Evolutionary conservation across 2,888 invertebrate species (phyloP).

Genomic region (Lucinisca nassula): DNA sequence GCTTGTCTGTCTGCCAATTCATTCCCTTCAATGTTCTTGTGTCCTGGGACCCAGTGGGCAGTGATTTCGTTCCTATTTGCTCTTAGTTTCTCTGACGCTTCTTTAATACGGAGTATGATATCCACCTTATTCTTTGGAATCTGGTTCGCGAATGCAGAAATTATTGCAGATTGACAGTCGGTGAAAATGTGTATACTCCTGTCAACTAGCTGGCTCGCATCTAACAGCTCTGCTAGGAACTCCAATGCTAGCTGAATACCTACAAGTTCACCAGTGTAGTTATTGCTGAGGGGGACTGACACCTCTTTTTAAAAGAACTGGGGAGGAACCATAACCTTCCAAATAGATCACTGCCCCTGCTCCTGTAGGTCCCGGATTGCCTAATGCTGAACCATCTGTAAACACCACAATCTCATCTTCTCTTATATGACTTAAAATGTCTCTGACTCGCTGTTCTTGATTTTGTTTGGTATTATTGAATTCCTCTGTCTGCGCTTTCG

Average conservation of each 20-base stretch:
- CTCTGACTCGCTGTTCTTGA: neutral
- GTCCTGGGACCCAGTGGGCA: neutral
- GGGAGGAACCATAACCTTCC: neutral
- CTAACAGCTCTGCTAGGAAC: neutral
- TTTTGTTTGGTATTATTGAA: neutral
- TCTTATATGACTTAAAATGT: neutral
- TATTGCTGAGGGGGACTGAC: neutral
- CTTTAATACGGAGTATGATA: neutral
- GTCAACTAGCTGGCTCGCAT: neutral
- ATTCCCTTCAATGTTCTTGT: neutral
- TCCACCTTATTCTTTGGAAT: constrained; percentile 9
- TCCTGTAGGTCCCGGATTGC: constrained; percentile 23
- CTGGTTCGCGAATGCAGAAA: neutral
- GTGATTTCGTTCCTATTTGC: neutral
- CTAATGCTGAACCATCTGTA: constrained; percentile 22
- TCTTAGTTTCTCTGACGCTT: neutral
- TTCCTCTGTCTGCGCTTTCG: neutral
- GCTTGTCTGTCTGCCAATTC: neutral
- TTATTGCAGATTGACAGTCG: constrained; percentile 26
- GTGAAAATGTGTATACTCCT: constrained; percentile 6
- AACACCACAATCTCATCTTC: neutral
- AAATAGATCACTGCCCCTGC: constrained; percentile 15
- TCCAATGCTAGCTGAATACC: neutral
- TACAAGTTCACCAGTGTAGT: constrained; percentile 16
- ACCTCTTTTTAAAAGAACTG: neutral